Conservation (phyloP, 2,113 vertebrate genomes). For the Xyliphius kryptos region DNA sequence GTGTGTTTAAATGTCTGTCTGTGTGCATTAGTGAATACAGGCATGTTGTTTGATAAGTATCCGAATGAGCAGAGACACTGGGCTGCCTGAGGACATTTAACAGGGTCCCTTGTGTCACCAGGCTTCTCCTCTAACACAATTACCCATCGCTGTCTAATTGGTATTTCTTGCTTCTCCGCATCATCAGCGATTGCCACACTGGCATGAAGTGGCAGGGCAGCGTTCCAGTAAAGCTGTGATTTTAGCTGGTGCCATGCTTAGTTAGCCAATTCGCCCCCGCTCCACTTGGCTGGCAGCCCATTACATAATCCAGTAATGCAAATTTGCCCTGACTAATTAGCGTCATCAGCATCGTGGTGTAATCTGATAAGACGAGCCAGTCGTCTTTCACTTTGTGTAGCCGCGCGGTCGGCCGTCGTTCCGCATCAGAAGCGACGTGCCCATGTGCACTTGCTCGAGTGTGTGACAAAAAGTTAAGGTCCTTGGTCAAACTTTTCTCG, state of each 20-base stretch:
- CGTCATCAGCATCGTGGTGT: conserved; percentile 61
- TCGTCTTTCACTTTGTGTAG: conserved; percentile 8
- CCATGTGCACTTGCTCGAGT: not conserved
- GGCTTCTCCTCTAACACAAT: conserved; percentile 60
- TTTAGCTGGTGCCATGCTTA: conserved; percentile 70
- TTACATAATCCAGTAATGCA: conserved; percentile 69
- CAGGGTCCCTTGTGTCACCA: conserved; percentile 63
- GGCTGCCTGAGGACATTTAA: conserved; percentile 64
- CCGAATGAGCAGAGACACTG: conserved; percentile 56
- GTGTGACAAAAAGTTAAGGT: not conserved
- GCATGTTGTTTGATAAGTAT: conserved; percentile 58
- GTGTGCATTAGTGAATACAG: conserved; percentile 47
- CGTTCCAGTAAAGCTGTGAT: conserved; percentile 64
- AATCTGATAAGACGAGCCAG: conserved; percentile 62
- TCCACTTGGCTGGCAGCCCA: conserved; percentile 48
- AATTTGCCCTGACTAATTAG: conserved; percentile 72
- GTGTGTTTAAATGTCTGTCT: conserved; percentile 32
- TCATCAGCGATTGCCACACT: conserved; percentile 65
- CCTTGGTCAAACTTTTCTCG: conserved; percentile 45
- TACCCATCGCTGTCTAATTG: conserved; percentile 73
- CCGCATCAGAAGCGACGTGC: not conserved
- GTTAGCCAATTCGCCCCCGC: conserved; percentile 48
- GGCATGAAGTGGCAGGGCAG: conserved; percentile 68
- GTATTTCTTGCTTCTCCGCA: conserved; percentile 67
- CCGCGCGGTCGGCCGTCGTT: not conserved